Conservation (phyloP, 1,140 invertebrate species). For the Philotrypesis tridentata region DNA sequence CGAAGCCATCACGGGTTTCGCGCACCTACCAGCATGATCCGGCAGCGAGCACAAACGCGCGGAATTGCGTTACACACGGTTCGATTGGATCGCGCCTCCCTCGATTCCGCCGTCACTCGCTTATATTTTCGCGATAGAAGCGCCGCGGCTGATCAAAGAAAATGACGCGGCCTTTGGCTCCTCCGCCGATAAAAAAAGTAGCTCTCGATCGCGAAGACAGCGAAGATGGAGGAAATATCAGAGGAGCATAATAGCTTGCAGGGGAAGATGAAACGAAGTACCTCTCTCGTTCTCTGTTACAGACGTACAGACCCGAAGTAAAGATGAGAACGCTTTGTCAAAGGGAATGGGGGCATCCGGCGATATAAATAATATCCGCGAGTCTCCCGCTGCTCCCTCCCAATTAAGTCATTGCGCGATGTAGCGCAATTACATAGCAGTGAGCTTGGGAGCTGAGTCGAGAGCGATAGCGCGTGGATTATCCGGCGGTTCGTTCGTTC, state of each 20-base stretch:
- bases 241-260: neutral
- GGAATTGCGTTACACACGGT: constrained; percentile 12
- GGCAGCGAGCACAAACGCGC: neutral
- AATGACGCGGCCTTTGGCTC: neutral
- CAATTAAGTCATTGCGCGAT: neutral
- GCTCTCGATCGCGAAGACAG: neutral
- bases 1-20: neutral
- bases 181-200: neutral
- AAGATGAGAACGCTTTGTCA: neutral
- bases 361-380: neutral
- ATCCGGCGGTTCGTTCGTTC: neutral
- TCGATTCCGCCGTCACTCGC: neutral
- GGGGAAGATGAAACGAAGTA: neutral
- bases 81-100: neutral
- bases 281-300: neutral
- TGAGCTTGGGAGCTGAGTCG: neutral
- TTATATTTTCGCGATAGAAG: neutral
- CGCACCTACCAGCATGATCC: neutral
- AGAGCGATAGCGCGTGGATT: neutral
- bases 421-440: neutral
- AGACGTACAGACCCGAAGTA: neutral
- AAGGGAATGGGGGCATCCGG: neutral
- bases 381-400: neutral
- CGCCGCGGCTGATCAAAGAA: constrained; percentile 28
- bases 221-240: neutral